Evolutionary conservation across 2,888 invertebrate genomes (phyloP), one percentile per base, ranked within the genome.

Genomic region (Bursaphelenchus okinawaensis): DNA sequence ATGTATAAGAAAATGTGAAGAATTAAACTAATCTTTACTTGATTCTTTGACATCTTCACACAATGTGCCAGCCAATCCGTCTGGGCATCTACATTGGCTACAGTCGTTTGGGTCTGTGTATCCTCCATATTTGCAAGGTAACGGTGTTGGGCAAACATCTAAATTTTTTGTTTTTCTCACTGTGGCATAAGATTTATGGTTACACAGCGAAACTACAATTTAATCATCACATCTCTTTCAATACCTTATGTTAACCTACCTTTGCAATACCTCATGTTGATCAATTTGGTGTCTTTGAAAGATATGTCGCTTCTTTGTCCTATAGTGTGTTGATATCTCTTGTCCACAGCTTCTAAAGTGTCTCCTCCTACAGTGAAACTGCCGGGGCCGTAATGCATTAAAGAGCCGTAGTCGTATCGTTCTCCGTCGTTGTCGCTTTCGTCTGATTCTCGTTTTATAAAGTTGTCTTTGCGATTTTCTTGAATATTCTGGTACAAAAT

Each of bases 31-130:
- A n/a, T n/a, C n/a, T 66, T 67, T 52, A 69, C 71, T 68, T 26
- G 67, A 52, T 12, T 22, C 64, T 28, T 68, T 70, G 22, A 81
- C 77, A 9, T 68, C 59, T 23, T 81, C 73, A 62, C 81, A 81
- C 31, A 66, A 66, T 7, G 65, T 62, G 26, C 81, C 81, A 23
- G 75, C 79, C 55, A 72, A 74, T 24, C 81, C 81, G 4, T 64
- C 58, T 19, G 81, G 80, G 56, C 81, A 81, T 62, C 74, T 72
- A 67, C 81, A 81, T 22, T 66, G 58, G 24, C 56, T 28, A 65
- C 81, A 81, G 65, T 77, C 73, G 66, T 81, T 79, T 55, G 81
- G 79, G 65, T 81, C 77, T n/a, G 78, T 76, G 68, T 81, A 81
- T 23, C 81, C 81, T 23, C 75, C 76, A 58, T 79, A 78, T 28